phyloP scores from a whole-genome alignment of 2,797 vertebrate genomes.

The Myotis planiceps region DNA sequence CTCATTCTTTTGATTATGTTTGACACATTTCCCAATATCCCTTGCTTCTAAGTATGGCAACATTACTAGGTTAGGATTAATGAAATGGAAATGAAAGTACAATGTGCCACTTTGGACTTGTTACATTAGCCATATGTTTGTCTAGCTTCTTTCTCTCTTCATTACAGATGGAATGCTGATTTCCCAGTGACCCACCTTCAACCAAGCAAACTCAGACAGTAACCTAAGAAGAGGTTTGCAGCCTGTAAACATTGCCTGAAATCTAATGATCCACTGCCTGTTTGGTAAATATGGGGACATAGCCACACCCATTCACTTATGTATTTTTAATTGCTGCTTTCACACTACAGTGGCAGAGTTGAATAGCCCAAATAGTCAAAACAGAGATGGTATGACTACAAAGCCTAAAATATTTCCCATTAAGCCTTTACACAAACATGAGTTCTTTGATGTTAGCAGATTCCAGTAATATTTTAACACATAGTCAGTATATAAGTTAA shows the following conservation, averaged over 20 bases:
- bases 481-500: not conserved
- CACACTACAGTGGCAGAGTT: not conserved
- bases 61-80: not conserved
- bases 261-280: not conserved
- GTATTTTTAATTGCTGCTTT: not conserved
- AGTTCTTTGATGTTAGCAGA: not conserved
- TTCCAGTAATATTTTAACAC: not conserved
- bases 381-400: not conserved
- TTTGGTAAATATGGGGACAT: not conserved
- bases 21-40: not conserved
- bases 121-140: not conserved
- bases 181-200: not conserved
- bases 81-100: not conserved
- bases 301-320: not conserved
- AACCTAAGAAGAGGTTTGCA: not conserved
- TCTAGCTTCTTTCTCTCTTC: not conserved
- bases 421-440: not conserved
- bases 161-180: not conserved
- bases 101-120: not conserved
- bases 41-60: not conserved
- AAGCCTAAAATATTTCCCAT: not conserved
- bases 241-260: not conserved
- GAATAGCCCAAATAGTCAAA: not conserved
- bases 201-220: not conserved
- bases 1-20: not conserved